Evolutionary conservation across 2,113 vertebrate species (phyloP).

Genomic region (Antechinus flavipes): DNA sequence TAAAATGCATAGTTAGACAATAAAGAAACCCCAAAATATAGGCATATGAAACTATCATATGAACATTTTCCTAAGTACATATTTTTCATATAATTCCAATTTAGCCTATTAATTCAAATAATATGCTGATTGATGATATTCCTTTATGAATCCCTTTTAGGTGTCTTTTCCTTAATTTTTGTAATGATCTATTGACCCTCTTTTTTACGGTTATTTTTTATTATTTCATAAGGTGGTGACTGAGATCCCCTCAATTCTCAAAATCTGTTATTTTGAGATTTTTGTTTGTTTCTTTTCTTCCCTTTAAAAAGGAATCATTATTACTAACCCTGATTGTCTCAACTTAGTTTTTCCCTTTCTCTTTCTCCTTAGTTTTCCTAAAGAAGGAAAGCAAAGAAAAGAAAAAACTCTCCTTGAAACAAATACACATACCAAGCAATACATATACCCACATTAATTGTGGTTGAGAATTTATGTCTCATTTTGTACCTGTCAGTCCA

Average conservation of each 20-base stretch:
- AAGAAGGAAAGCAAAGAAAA: neutral
- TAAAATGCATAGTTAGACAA: neutral
- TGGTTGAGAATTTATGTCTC: neutral
- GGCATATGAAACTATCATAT: neutral
- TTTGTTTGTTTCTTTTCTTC: neutral
- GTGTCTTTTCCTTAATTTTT: neutral
- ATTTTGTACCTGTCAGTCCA: neutral
- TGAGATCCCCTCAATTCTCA: neutral
- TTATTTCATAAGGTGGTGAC: neutral
- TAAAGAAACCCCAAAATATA: neutral
- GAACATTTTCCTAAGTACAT: too few species aligned
- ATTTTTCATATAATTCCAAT: too few species aligned
- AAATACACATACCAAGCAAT: neutral
- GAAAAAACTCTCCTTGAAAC: neutral
- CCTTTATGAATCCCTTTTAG: too few species aligned
- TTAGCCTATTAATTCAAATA: too few species aligned
- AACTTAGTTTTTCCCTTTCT: neutral
- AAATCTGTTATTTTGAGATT: neutral
- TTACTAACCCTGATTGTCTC: neutral
- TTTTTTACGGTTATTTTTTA: neutral
- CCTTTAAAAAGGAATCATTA: neutral
- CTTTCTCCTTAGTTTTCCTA: too few species aligned
- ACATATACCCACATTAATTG: neutral
- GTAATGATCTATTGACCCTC: neutral
- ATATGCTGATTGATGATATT: too few species aligned